Base-by-base conservation (phyloP, 2,797 vertebrate species). In the Phalloptychus januarius region DNA sequence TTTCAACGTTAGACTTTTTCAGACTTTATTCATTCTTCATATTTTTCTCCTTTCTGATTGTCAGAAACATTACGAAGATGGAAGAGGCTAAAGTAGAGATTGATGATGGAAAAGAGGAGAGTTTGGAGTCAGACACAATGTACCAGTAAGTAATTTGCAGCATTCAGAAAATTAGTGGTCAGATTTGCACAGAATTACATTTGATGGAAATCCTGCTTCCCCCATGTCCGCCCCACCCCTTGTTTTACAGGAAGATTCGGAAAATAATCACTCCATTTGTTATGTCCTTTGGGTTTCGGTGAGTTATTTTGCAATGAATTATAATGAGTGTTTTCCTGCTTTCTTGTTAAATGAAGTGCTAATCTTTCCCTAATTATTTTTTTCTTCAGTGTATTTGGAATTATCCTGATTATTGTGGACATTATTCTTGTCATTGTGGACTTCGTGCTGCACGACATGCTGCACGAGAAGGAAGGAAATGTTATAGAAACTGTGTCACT, bases 201-300 rank as follows among this genome's bases (percentile, higher is more conserved):
- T 61, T 11, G 16, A n/a, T 44, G 1, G 52, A 42, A 52, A 65
- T 18, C 44, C 2, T 70, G 4, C 15, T 10, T 31, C 28, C 61
- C 40, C 33, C 7, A n/a, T n/a, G n/a, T 5, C 75, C 12, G 5
- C 83, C n/a, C 20, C 48, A 50, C 20, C 7, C 7, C 20, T 23
- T 23, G 20, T 50, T 8, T 82, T 88, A 40, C 90, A 97, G 95
- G 81, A 93, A 86, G 25, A 79, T 96, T 79, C 96, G 93, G 70
- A 96, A 92, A 92, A 93, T 73, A 76, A 94, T 97, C 0, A 7
- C 94, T 36, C 95, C 95, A 0, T 93, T 96, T 91, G 95, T 98
- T 75, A 97, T 97, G 96, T 98, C 97, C 2, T 95, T 98, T 93
- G 94, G 94, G 79, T 98, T 98, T 92, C 97, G 97, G 98, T 99